Conservation (phyloP, 1,140 invertebrate species). For the Drosophila kepulauana region DNA sequence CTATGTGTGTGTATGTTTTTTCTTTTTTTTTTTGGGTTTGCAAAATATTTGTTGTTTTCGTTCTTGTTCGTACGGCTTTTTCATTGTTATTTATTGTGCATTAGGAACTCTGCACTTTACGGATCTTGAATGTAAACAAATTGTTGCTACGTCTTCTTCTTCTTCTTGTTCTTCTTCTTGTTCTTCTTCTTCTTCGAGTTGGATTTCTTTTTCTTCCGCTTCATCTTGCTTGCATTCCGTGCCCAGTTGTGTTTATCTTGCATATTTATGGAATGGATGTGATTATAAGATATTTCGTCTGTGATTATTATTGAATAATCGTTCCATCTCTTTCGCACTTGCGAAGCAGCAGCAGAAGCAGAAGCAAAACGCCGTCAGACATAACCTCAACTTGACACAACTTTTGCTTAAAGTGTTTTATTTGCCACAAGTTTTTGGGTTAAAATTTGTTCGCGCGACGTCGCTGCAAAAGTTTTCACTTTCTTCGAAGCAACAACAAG, state of each 20-base stretch:
- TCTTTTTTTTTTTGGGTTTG: constrained; percentile 16
- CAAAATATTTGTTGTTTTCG: constrained; percentile 3
- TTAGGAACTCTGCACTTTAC: constrained; percentile 40
- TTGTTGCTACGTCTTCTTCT: constrained; percentile 27
- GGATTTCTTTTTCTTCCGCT: not conserved
- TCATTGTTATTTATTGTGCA: constrained; percentile 53
- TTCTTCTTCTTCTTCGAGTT: not conserved
- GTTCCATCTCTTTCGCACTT: constrained; percentile 14
- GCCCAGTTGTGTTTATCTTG: not conserved
- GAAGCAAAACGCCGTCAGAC: constrained; percentile 7
- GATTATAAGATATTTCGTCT: constrained; percentile 3
- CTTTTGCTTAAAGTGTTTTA: constrained; percentile 47
- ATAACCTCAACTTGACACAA: constrained; percentile 47
- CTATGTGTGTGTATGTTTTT: constrained; percentile 24
- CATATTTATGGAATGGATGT: not conserved
- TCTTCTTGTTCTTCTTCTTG: not conserved
- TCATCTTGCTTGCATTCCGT: not conserved
- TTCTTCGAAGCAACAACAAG: constrained; percentile 57
- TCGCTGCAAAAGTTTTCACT: constrained; percentile 77
- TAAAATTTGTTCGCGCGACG: constrained; percentile 73
- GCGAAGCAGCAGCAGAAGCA: not conserved
- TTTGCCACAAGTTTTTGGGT: constrained; percentile 50
- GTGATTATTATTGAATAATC: constrained; percentile 12
- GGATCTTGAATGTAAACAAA: constrained; percentile 43
- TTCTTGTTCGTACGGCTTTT: constrained; percentile 30